Base-by-base conservation (phyloP, 2,888 invertebrate species). In the Parelbella ahira region DNA sequence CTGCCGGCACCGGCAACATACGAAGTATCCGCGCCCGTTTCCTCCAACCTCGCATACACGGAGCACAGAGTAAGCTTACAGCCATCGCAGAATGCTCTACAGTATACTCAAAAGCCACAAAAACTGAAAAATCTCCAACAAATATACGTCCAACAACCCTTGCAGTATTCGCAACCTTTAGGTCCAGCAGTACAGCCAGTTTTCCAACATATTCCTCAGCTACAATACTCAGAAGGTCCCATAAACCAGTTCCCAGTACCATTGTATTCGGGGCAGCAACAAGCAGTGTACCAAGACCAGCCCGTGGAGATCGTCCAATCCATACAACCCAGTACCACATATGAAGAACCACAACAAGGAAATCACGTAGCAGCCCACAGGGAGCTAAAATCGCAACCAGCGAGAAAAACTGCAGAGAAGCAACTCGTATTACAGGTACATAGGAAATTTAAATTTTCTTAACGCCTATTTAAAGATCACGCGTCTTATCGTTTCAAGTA, bases 41-140 rank as follows among this genome's bases (percentile, higher is more conserved):
- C 72, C 9, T 77, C 83, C 3, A 75, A 79, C 45, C 60, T 81
- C 20, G 76, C 77, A 1, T 80, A 81, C 56, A 51, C 71, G 0
- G 78, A 79, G 32, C 70, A 70, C 54, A 71, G 74, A 37, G 54
- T 68, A 19, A 60, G 63, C 12, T 60, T 68, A 30, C 63, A 65
- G 27, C 57, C 51, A 13, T 53, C 54, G 0, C 41, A 42, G 15
- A 55, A 53, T 19, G 33, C 53, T 3, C 38, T 64, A 25, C 65
- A 62, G 41, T 60, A 56, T 36, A 51, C 30, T 13, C 37, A 53
- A 7, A 59, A 60, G 20, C 49, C 54, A 3, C 55, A 50, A 41
- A 52, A 47, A 30, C 32, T 33, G 37, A 56, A 49, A 19, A 20
- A 27, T n/a, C 3, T 24, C 4, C 41, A 12, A 10, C 32, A 25